These are phyloP conservation scores for Montipora capricornis DNA, from an alignment of 64 coral and sea anemone species.

Conservation along the genomic window DNA sequence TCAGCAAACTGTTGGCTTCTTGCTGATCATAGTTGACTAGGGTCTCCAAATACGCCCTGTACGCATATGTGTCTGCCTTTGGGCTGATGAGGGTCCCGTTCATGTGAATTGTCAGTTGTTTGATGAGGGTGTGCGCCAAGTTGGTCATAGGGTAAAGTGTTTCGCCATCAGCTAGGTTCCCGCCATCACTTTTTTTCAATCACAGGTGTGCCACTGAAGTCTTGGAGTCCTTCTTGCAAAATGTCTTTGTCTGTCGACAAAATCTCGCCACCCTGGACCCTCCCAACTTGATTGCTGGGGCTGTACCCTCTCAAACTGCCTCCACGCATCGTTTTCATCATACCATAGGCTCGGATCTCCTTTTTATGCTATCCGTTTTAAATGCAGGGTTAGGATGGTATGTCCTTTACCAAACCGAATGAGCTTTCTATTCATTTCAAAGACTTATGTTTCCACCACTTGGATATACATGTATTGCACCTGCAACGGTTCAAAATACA, in stretches of 20 bases:
- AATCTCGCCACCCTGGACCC: too few species aligned
- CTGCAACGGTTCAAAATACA: constrained; percentile 17
- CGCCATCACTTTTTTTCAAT: background rate
- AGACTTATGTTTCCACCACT: background rate
- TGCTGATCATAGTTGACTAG: constrained; percentile 17
- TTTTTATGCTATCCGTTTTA: background rate
- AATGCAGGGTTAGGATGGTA: constrained; percentile 38
- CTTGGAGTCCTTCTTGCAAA: too few species aligned
- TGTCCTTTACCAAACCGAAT: background rate
- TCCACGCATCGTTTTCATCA: too few species aligned
- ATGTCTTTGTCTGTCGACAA: too few species aligned
- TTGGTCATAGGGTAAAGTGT: background rate
- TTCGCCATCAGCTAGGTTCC: background rate
- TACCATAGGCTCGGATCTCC: too few species aligned
- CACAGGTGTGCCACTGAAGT: too few species aligned
- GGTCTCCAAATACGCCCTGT: constrained; percentile 25
- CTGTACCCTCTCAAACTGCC: background rate
- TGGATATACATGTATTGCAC: constrained; percentile 2
- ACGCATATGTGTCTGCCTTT: constrained; percentile 9
- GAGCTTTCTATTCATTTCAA: background rate
- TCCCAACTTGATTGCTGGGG: too few species aligned
- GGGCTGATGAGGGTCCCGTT: constrained; percentile 50
- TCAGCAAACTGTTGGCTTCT: constrained; percentile 13
- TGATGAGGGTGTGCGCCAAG: constrained; percentile 18
- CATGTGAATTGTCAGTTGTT: background rate